Evolutionary conservation across 30 jellyfish, hydroid and myxozoan genomes (phyloP), one percentile per base, ranked within the genome.

Genomic region (Morbakka virulenta): DNA sequence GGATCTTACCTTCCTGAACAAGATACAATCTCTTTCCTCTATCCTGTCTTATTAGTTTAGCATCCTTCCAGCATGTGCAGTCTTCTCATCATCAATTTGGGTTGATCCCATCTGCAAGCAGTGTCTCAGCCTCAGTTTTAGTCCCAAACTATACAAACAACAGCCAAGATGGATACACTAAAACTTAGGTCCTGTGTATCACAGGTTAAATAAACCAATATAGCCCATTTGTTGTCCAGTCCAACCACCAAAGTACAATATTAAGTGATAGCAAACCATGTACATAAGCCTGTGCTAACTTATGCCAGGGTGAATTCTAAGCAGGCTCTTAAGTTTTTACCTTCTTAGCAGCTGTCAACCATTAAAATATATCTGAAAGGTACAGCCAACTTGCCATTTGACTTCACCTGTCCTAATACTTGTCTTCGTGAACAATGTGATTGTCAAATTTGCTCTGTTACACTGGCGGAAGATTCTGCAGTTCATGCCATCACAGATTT

Each of bases 191-290:
- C 4, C 79, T 67, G 36, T 27, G 87, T 52, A 81, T 81, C 35
- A 87, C 94, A 21, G 94, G 81, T 1, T 31, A 87, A 9, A 52
- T 69, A 11, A 26, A 34, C 64, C 94, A 81, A 57, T 69, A 36
- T 33, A 71, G 81, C 28, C 94, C 89, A 2, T 81, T 27, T 62
- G 53, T 80, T 65, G 57, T 35, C 35, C 94, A 81, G 62, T 81
- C 94, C 31, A 23, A 53, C 72, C 88, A 81, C 26, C 69, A 53
- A 32, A 31, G 49, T 4, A 52, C 52, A 66, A 41, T 78, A 27
- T 72, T 81, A 24, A 81, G 87, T 0, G 94, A 72, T 48, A 81
- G 94, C 81, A 81, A 81, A 72, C 94, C 88, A 13, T 81, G 89
- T 52, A 80, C 72, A 24, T 87, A 81, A 35, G 88, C 94, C 62